These are phyloP conservation scores for Gastracanthus pulcherrimus DNA, from an alignment of 2,888 invertebrate species.

Conservation along the genomic window DNA sequence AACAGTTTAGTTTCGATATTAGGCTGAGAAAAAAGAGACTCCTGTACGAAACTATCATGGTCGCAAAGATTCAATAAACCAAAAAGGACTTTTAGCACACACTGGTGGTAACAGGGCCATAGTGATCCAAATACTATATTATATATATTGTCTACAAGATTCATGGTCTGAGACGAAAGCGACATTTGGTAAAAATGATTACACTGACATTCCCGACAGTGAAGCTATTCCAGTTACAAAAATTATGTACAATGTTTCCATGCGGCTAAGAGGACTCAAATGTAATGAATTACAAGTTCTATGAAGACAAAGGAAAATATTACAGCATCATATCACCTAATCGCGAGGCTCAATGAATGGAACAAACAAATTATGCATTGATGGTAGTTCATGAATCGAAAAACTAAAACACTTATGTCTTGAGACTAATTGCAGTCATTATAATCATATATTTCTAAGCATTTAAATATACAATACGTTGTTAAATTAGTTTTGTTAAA, in stretches of 20 bases:
- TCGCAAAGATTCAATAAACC: slow-evolving; percentile 83
- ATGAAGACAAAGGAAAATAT: slow-evolving; percentile 86
- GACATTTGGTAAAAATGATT: slow-evolving; percentile 96
- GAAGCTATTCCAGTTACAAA: slow-evolving; percentile 91
- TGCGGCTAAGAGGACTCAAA: slow-evolving; percentile 92
- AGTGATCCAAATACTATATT: slow-evolving; percentile 83
- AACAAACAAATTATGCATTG: slow-evolving; percentile 86
- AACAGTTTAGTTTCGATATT: slow-evolving; percentile 80
- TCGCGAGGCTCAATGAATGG: slow-evolving; percentile 88
- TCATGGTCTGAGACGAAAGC: slow-evolving; percentile 88
- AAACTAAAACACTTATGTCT: slow-evolving; percentile 85
- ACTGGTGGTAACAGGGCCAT: slow-evolving; percentile 78
- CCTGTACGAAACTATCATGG: slow-evolving; percentile 85
- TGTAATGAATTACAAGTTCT: slow-evolving; percentile 91
- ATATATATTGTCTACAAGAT: slow-evolving; percentile 85
- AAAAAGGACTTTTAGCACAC: slow-evolving; percentile 86
- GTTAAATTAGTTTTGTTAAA: too few species aligned
- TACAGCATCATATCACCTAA: slow-evolving; percentile 79
- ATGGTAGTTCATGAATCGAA: slow-evolving; percentile 88
- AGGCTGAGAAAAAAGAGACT: slow-evolving; percentile 78
- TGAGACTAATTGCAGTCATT: slow-evolving; percentile 10
- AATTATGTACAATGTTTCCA: slow-evolving; percentile 90
- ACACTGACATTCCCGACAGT: slow-evolving; percentile 96
- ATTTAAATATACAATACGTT: too few species aligned
- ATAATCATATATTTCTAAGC: too few species aligned